A percentile compares a stretch with the other conserved stretches of the same genome.
phyloP scores from a whole-genome alignment of 1,140 invertebrate genomes.

The Zaprionus inermis region DNA sequence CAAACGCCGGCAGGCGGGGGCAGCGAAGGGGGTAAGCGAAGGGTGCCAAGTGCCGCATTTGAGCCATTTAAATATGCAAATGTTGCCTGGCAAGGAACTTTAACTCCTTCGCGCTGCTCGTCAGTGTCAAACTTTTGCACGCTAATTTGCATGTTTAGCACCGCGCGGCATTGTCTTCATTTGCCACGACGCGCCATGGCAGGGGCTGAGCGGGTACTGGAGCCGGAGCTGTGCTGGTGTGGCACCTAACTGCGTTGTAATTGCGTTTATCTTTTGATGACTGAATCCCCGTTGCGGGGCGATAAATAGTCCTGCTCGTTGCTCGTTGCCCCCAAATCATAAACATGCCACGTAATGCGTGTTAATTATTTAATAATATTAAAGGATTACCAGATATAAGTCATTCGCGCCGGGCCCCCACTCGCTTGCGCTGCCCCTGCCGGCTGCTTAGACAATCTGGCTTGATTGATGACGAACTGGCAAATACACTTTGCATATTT shows the following conservation, averaged over 20 bases:
- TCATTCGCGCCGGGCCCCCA: background rate
- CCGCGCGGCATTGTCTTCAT: conserved; percentile 64
- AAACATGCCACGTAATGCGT: conserved; percentile 70
- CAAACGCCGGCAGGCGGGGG: background rate
- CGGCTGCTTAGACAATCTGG: conserved; percentile 12
- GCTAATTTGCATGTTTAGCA: conserved; percentile 78
- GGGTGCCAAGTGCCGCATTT: conserved; percentile 71
- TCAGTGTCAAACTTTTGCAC: conserved; percentile 58
- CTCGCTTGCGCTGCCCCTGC: background rate
- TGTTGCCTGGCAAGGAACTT: conserved; percentile 66
- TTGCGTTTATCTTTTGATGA: conserved; percentile 79
- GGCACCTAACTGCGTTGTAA: conserved; percentile 59
- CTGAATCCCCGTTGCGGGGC: conserved; percentile 55
- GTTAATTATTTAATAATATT: conserved; percentile 81
- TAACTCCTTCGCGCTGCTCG: conserved; percentile 66
- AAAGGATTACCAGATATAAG: conserved; percentile 69
- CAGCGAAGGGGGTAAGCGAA: conserved; percentile 23
- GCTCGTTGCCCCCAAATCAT: conserved; percentile 58
- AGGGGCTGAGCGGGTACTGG: background rate
- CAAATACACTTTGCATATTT: conserved; percentile 19
- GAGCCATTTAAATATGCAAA: conserved; percentile 81
- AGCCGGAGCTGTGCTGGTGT: conserved; percentile 14
- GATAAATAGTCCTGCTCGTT: conserved; percentile 25
- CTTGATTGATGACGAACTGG: conserved; percentile 41
- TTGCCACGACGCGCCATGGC: conserved; percentile 2